Evolutionary conservation across 64 coral and sea anemone species (phyloP).

Genomic region (Montipora capricornis): DNA sequence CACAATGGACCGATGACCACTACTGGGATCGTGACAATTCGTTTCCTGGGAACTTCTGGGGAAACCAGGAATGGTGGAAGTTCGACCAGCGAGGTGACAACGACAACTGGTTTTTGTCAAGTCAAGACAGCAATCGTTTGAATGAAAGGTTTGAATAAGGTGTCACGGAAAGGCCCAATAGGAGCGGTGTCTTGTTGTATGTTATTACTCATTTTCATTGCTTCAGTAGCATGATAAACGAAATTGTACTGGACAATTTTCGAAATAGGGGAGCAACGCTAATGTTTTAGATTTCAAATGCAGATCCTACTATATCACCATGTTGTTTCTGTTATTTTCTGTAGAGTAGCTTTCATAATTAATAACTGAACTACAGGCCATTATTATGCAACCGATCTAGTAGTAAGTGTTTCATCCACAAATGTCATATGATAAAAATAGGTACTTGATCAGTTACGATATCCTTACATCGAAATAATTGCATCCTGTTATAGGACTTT

Average conservation of each 20-base stretch:
- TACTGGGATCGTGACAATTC: slow-evolving; percentile 44
- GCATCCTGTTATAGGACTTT: neutral
- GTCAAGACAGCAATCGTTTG: neutral
- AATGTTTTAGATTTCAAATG: no score
- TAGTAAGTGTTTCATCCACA: no score
- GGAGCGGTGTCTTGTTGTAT: neutral
- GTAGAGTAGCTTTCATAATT: no score
- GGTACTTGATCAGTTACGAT: no score
- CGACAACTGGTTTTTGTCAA: slow-evolving; percentile 55
- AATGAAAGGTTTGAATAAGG: neutral
- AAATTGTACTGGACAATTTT: neutral
- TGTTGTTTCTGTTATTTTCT: no score
- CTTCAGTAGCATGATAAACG: neutral
- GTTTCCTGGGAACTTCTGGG: slow-evolving; percentile 20
- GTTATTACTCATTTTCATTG: neutral
- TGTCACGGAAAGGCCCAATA: neutral
- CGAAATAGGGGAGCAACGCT: neutral
- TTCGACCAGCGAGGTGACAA: slow-evolving; percentile 11
- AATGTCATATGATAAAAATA: no score
- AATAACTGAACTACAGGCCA: no score
- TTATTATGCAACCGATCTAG: no score
- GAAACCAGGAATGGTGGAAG: slow-evolving; percentile 57
- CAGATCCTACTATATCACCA: no score
- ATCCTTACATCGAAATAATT: no score
- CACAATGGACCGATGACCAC: slow-evolving; percentile 15